Base-by-base conservation (phyloP, 2,888 invertebrate genomes). In the Cenopis cana region DNA sequence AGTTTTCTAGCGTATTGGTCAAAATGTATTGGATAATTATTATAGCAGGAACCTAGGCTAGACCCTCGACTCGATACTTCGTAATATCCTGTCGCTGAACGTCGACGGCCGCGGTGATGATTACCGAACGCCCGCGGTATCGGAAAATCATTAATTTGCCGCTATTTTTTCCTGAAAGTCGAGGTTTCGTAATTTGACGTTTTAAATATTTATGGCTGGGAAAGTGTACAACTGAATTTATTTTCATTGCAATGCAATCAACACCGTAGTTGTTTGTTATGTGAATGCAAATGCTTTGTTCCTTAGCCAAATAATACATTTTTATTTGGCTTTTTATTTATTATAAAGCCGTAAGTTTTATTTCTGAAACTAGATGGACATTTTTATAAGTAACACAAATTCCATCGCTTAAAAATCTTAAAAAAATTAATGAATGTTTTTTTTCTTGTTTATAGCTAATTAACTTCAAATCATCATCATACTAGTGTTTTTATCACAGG, bases 31-130 rank as follows among this genome's bases (percentile, higher is more conserved):
- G 38, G n/a, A 64, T 20, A 64, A 18, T 50, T n/a, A 20, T 54
- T 38, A 36, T 41, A 68, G 46, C 66, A 71, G 71, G 71, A 71
- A 71, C 49, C 67, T 56, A 56, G 71, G 60, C 61, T 61, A 67
- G 67, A 71, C 55, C 52, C 20, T 33, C 46, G 60, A 59, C 60
- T 69, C 60, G 65, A 60, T 66, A 60, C 33, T 18, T 36, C 65
- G 69, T 73, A 73, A 73, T 69, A 73, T 73, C 73, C 73, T 73
- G 73, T 50, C 64, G 24, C 59, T 20, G 24, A 46, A 29, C 59
- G 46, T 29, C 38, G 56, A 29, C 6, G 9, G 56, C 41, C 59
- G 20, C 20, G n/a, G 56, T 18, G 46, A 38, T 59, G 55, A 54
- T 70, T 66, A 66, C 49, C 54, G 20, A 66, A 70, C 70, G 59